phyloP scores from a whole-genome alignment of 2,888 invertebrate species.

The Xylocampa areola region DNA sequence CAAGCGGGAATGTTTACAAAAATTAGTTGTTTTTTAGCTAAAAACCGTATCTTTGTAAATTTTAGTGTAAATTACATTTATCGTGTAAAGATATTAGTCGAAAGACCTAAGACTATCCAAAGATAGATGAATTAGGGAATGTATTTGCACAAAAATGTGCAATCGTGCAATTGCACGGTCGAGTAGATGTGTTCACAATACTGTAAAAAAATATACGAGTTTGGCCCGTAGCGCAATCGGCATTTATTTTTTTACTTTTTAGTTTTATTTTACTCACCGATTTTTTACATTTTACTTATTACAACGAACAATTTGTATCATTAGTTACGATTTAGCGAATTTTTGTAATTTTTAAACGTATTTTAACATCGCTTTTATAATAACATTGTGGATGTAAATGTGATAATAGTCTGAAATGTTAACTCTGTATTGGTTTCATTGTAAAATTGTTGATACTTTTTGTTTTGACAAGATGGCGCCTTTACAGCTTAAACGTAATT shows the following conservation, averaged over 20 bases:
- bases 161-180: slow-evolving; percentile 46
- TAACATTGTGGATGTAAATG: slow-evolving; percentile 65
- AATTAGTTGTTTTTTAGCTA: slow-evolving; percentile 71
- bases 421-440: slow-evolving; percentile 10
- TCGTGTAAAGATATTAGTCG: slow-evolving; percentile 59
- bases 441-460: slow-evolving; percentile 1
- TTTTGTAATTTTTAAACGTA: slow-evolving; percentile 41
- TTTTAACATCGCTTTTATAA: slow-evolving; percentile 62
- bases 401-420: slow-evolving; percentile 65
- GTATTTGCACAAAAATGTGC: slow-evolving; percentile 52
- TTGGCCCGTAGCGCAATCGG: slow-evolving; percentile 72
- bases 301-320: slow-evolving; percentile 68
- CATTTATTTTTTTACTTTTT: slow-evolving; percentile 72
- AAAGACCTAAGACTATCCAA: slow-evolving; percentile 68
- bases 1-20: slow-evolving; percentile 80
- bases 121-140: slow-evolving; percentile 55
- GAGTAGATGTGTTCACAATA: slow-evolving; percentile 64
- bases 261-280: slow-evolving; percentile 47
- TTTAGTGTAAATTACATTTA: slow-evolving; percentile 70
- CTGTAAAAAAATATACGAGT: slow-evolving; percentile 45
- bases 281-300: slow-evolving; percentile 58
- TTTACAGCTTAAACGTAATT: slow-evolving; percentile 22
- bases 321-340: slow-evolving; percentile 37
- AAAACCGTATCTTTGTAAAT: slow-evolving; percentile 71
- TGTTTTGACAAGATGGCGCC: slow-evolving; percentile 16